Evolutionary conservation across 2,797 vertebrate genomes (phyloP).

Genomic region (Benthosema pterotum): DNA sequence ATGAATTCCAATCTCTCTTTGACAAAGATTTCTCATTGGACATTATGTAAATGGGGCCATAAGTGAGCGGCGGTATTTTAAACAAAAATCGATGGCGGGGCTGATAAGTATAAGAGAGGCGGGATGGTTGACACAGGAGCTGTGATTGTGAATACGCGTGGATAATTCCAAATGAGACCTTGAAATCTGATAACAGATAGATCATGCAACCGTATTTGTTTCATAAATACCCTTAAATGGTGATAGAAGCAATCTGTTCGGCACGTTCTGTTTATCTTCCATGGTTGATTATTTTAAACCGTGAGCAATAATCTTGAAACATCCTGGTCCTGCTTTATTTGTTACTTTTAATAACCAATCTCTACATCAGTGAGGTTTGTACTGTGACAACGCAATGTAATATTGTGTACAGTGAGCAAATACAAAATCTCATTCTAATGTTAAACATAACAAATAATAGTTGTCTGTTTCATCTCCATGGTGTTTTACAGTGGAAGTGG

Average conservation of each 20-base stretch:
- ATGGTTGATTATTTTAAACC: background rate
- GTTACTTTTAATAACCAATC: background rate
- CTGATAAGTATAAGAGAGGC: conserved; percentile 63
- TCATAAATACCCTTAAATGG: conserved; percentile 49
- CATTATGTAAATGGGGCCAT: conserved; percentile 76
- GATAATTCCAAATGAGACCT: conserved; percentile 57
- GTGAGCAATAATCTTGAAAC: background rate
- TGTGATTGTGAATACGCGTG: conserved; percentile 52
- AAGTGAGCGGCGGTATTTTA: conserved; percentile 74
- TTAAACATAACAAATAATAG: conserved; percentile 42
- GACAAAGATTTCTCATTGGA: conserved; percentile 72
- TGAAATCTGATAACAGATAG: conserved; percentile 71
- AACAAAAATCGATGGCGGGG: conserved; percentile 73
- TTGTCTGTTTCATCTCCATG: conserved; percentile 53
- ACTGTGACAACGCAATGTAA: background rate
- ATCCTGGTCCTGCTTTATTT: background rate
- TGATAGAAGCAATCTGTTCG: conserved; percentile 35
- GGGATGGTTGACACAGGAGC: conserved; percentile 61
- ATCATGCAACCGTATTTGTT: conserved; percentile 54
- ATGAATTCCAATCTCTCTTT: conserved; percentile 73
- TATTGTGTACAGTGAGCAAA: background rate
- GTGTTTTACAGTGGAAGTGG: conserved; percentile 62
- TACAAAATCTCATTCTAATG: conserved; percentile 11
- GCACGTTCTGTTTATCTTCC: conserved; percentile 6
- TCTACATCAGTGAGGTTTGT: background rate